Base-by-base conservation (phyloP, 1,140 invertebrate genomes). In the Sogatella furcifera region DNA sequence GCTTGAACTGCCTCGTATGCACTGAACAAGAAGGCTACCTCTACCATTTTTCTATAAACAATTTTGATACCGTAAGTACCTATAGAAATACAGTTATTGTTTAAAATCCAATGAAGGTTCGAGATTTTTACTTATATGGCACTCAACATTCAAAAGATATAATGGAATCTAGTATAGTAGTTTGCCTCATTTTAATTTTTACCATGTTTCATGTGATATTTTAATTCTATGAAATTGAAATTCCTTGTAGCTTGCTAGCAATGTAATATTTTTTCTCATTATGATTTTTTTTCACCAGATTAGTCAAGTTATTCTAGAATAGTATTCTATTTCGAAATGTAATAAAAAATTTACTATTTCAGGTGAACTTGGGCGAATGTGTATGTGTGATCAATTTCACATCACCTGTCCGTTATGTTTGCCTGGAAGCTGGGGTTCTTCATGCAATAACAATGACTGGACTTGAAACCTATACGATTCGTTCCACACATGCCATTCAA, bases 361-460 rank as follows among this genome's bases (percentile, higher is more conserved):
- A 69, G 67, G 65, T 69, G n/a, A 62, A 62, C 56, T 55, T 64
- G 5, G 65, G 66, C 52, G 49, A 67, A 22, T 68, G 67, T 34
- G 68, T 69, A 15, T 62, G 66, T 19, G 66, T 64, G 22, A 89
- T 88, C 69, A 80, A 81, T 5, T 88, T 89, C 61, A 89, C 86
- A 0, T 82, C 85, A 1, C 80, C 83, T 1, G 81, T 89, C 13
- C 76, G 78, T 61, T 76, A 81, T 52, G 78, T 89, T 31, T 77
- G 79, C 8, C 72, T 89, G 13, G 85, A 88, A 66, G 74, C 82
- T 59, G 82, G 81, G 56, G 77, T 87, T 54, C 69, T 92, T 1
- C 87, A 89, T 69, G 87, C 85, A 0, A 70, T 90, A 0, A 90
- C 88, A 1, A 81, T 85, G 43, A 84, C 83, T 60, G 88, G 88